phyloP scores from a whole-genome alignment of 2,888 invertebrate species.

The Oegoconia quadripuncta region DNA sequence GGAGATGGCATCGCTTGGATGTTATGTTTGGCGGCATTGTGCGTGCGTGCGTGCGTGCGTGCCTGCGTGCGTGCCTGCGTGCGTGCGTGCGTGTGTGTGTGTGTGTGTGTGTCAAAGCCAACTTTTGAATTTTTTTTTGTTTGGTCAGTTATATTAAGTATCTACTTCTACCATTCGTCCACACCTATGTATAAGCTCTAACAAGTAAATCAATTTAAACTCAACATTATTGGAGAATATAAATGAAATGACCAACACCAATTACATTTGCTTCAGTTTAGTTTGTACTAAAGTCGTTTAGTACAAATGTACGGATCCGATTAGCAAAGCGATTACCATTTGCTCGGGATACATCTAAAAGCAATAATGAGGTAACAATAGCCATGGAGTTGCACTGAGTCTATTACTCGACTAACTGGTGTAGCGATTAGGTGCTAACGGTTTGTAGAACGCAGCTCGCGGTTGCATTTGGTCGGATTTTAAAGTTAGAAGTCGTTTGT shows the following conservation, averaged over 20 bases:
- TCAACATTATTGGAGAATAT: too few relatives aligned
- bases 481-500: slow-evolving; percentile 15
- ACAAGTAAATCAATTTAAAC: too few relatives aligned
- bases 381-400: slow-evolving; percentile 23
- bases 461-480: slow-evolving; percentile 21
- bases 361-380: slow-evolving; percentile 31
- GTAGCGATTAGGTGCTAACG: slow-evolving; percentile 25
- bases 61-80: not conserved
- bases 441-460: slow-evolving; percentile 21
- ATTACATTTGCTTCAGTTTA: too few relatives aligned
- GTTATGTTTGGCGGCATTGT: too few relatives aligned
- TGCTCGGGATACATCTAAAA: slow-evolving; percentile 21
- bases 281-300: slow-evolving; percentile 1
- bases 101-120: not conserved
- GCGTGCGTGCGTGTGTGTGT: not conserved
- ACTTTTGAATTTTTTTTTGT: too few relatives aligned
- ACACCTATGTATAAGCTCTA: not conserved
- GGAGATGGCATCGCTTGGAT: too few relatives aligned
- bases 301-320: not conserved
- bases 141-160: too few relatives aligned
- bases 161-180: too few relatives aligned
- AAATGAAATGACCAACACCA: too few relatives aligned
- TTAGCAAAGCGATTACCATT: not conserved
- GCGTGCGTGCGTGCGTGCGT: slow-evolving; percentile 3
- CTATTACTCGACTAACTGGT: slow-evolving; percentile 27